A percentile compares a stretch with the other conserved stretches of the same genome.
Conservation (phyloP, 1,140 invertebrate species). For the Eulimnadia texana region DNA sequence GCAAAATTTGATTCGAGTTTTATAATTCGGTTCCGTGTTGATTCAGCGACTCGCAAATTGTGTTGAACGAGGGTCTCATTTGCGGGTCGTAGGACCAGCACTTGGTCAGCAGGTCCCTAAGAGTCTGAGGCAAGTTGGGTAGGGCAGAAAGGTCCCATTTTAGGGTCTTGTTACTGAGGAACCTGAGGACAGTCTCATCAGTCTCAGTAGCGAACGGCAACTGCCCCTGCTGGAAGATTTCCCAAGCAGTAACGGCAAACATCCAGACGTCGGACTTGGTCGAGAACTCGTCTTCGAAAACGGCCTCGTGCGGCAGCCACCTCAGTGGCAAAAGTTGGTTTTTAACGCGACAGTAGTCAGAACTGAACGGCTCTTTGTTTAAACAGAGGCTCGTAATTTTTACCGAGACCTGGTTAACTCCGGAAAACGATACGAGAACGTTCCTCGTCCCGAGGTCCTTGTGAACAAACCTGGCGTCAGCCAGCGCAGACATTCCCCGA, state of each 20-base stretch:
- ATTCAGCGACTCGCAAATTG: not conserved
- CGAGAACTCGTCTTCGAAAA: constrained; percentile 79
- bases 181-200: constrained; percentile 56
- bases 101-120: constrained; percentile 1
- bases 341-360: constrained; percentile 9
- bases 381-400: constrained; percentile 5
- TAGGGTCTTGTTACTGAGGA: constrained; percentile 47
- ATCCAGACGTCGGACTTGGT: constrained; percentile 89
- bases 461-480: constrained; percentile 58
- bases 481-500: constrained; percentile 66
- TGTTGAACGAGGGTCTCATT: constrained; percentile 10
- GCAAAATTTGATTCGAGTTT: too few relatives aligned
- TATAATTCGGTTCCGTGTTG: too few relatives aligned
- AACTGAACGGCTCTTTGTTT: constrained; percentile 10
- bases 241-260: constrained; percentile 78
- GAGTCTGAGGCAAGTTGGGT: constrained; percentile 24
- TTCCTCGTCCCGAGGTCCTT: constrained; percentile 86
- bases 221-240: constrained; percentile 73
- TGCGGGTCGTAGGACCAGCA: constrained; percentile 11
- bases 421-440: constrained; percentile 65
- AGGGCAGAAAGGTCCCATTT: constrained; percentile 48
- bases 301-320: constrained; percentile 77
- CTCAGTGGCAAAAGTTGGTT: constrained; percentile 52
- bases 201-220: constrained; percentile 67
- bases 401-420: constrained; percentile 23